Base-by-base conservation (phyloP, 2,113 vertebrate species). In the Chaetodon trifascialis region DNA sequence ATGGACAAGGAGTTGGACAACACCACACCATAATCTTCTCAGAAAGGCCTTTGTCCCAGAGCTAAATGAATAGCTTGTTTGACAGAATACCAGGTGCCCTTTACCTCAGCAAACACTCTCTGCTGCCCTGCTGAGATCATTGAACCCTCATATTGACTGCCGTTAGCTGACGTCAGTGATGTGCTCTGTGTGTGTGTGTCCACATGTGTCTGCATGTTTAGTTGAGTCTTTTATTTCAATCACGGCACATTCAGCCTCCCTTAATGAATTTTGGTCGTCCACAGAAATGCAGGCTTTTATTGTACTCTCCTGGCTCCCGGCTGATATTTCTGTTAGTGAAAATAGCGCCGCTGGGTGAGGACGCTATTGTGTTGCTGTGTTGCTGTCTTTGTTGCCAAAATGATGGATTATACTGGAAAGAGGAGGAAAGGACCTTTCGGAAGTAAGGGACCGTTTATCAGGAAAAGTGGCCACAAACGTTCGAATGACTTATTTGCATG, bases 391-490 rank as follows among this genome's bases (percentile, higher is more conserved):
- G 83, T 83, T 88, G 75, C 67, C 74, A 81, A 68, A 73, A 82
- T 86, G 87, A 92, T 91, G 80, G 83, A 91, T 91, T 86, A 77
- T 72, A 47, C 64, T 69, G 69, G 78, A 78, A 87, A 84, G 63
- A 36, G 65, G 25, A 63, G 65, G 73, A 55, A 59, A 54, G 69
- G 71, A 75, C 83, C 80, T 86, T 80, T 73, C 51, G 77, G 75
- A 89, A 90, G 83, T 79, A 84, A 84, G 36, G 60, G 81, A 38
- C 58, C 15, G 64, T 68, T 90, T 82, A 85, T 91, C 85, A 63
- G 85, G 78, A 78, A 82, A 69, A 23, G 80, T 19, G 42, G 55
- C 71, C 69, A 76, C 74, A 73, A 70, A 83, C 82, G 72, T 79
- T 76, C 40, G 15, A 56, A 47, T n/a, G 68, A 66, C 51, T 62